Conservation (phyloP, 2,113 vertebrate genomes). For the Ceyx cyanopectus region DNA sequence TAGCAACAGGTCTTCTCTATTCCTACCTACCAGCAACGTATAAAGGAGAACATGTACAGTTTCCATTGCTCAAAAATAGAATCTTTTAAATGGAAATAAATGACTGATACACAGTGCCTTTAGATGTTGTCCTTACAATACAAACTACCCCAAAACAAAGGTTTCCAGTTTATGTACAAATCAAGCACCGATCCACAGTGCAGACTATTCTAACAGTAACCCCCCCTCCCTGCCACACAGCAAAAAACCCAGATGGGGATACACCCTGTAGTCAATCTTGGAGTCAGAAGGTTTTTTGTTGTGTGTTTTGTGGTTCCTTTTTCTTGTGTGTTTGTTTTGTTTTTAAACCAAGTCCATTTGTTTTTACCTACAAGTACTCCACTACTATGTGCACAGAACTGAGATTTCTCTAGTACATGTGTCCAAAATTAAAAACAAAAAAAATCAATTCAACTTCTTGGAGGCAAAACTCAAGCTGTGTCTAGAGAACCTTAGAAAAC, state of each 20-base stretch:
- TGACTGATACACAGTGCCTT: constrained; percentile 61
- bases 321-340: not conserved
- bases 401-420: constrained; percentile 16
- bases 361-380: constrained; percentile 20
- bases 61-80: constrained; percentile 76
- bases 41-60: constrained; percentile 64
- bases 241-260: constrained; percentile 20
- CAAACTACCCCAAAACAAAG: constrained; percentile 67
- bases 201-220: constrained; percentile 38
- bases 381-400: constrained; percentile 38
- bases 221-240: constrained; percentile 38
- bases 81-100: constrained; percentile 75
- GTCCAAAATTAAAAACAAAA: too few relatives aligned
- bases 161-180: constrained; percentile 74
- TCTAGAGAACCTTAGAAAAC: too few relatives aligned
- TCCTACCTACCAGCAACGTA: constrained; percentile 54
- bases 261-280: constrained; percentile 46
- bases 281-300: not conserved
- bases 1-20: constrained; percentile 41
- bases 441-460: too few relatives aligned
- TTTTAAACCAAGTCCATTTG: not conserved
- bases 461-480: too few relatives aligned
- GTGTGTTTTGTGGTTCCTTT: not conserved
- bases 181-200: constrained; percentile 78
- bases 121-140: constrained; percentile 70